Base-by-base conservation (phyloP, 2,113 vertebrate genomes). In the Xenopus tropicalis region DNA sequence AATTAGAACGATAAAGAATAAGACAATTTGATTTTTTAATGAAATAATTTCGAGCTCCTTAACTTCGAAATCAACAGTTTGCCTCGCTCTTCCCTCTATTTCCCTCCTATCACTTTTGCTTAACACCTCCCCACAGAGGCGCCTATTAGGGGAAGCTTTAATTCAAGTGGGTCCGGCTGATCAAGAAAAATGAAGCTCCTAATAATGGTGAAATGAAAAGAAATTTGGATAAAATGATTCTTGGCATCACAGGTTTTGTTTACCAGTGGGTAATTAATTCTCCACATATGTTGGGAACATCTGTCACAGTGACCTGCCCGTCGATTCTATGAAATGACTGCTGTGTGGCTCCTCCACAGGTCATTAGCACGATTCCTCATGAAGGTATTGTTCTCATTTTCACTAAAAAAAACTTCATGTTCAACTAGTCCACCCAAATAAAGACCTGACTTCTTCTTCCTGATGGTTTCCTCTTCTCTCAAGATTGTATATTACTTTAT, bases 251-350 rank as follows among this genome's bases (percentile, higher is more conserved):
- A 89, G 94, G 93, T 93, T 97, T 96, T 97, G 97, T 98, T 98
- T 98, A 96, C 95, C 94, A 93, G 96, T 92, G 92, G 93, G 96
- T 98, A 98, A 98, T 98, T 98, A 98, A 98, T 97, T 98, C 93
- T 92, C 90, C 96, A 96, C 96, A 98, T 98, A 98, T 98, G 96
- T 89, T 96, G 91, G 86, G 91, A 98, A 98, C 97, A 98, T 98
- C 97, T 99, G 97, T 94, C 92, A 92, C 90, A 75, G 80, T 95
- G 95, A 98, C 97, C 96, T 94, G 95, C 96, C 29, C 93, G 89
- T 85, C 86, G 89, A 93, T 94, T 93, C 93, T 92, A 93, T 85
- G 90, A 91, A 93, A 94, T 84, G 86, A 93, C 94, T 94, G 94
- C 95, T 95, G 95, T 82, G 95, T 88, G 81, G 90, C 77, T 90